Percentiles rank a stretch among this genome's conserved stretches.
phyloP scores from a whole-genome alignment of 2,888 invertebrate species.

The Patella caerulea region DNA sequence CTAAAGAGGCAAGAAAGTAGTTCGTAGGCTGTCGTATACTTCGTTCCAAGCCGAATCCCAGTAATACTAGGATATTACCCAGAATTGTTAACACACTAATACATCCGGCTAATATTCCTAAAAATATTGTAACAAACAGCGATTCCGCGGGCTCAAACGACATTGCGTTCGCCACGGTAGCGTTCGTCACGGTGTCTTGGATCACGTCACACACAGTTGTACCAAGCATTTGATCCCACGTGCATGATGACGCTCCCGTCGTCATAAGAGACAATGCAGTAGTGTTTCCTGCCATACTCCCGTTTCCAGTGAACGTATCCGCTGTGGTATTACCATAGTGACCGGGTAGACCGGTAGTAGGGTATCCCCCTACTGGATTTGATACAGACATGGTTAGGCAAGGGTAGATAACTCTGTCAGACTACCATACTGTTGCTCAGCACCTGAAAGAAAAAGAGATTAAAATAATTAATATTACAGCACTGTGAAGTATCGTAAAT shows the following conservation, averaged over 20 bases:
- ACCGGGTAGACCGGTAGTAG: background rate
- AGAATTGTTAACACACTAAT: slow-evolving; percentile 92
- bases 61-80: slow-evolving; percentile 95
- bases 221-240: background rate
- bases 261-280: slow-evolving; percentile 19
- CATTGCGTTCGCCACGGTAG: background rate
- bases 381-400: background rate
- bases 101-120: slow-evolving; percentile 87
- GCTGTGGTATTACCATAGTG: background rate
- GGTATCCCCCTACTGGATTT: background rate
- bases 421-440: too few relatives aligned
- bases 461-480: too few relatives aligned
- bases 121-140: slow-evolving; percentile 89
- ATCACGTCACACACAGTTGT: background rate
- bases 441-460: too few relatives aligned
- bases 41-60: slow-evolving; percentile 94
- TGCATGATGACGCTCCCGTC: slow-evolving; percentile 28
- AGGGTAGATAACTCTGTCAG: too few relatives aligned
- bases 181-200: background rate
- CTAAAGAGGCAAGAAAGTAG: slow-evolving; percentile 98
- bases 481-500: too few relatives aligned
- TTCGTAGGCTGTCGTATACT: slow-evolving; percentile 95
- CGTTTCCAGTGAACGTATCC: background rate
- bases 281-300: background rate
- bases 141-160: slow-evolving; percentile 75